phyloP scores from a whole-genome alignment of 2,113 vertebrate species.

The Pseudonaja textilis region DNA sequence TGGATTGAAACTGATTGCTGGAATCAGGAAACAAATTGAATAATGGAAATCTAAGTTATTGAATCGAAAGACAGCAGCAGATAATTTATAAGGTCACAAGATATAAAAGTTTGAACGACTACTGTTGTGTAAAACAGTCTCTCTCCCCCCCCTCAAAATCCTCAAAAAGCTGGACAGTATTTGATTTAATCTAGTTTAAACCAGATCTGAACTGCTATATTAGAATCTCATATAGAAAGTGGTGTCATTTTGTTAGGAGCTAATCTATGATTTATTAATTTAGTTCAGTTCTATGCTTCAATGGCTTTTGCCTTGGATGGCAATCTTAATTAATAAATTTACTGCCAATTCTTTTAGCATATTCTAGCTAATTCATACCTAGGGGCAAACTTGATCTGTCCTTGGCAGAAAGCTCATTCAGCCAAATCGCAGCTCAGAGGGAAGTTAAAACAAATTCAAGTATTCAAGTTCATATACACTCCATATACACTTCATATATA shows the following conservation, averaged over 20 bases:
- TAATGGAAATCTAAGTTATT: not conserved
- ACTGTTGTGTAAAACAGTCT: not conserved
- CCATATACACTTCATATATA: not conserved
- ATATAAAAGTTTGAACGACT: not conserved
- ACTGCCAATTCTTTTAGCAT: not conserved
- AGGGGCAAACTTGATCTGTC: not conserved
- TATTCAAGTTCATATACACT: not conserved
- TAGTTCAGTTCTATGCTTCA: not conserved
- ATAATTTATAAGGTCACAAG: not conserved
- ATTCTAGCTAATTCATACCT: not conserved
- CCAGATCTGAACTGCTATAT: not conserved
- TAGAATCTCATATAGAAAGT: not conserved
- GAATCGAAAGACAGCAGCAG: not conserved
- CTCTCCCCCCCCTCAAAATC: not conserved
- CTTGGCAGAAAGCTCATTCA: not conserved
- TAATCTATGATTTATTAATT: not conserved
- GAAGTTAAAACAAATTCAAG: not conserved
- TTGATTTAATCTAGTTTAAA: not conserved
- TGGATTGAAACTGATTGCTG: not conserved
- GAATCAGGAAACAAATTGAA: not conserved
- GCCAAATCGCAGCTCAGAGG: not conserved
- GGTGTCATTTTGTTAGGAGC: not conserved
- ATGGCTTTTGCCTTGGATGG: not conserved
- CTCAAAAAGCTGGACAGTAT: not conserved
- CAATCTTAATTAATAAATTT: not conserved